Conservation (phyloP, 2,888 invertebrate genomes). For the Branchellion lobata region DNA sequence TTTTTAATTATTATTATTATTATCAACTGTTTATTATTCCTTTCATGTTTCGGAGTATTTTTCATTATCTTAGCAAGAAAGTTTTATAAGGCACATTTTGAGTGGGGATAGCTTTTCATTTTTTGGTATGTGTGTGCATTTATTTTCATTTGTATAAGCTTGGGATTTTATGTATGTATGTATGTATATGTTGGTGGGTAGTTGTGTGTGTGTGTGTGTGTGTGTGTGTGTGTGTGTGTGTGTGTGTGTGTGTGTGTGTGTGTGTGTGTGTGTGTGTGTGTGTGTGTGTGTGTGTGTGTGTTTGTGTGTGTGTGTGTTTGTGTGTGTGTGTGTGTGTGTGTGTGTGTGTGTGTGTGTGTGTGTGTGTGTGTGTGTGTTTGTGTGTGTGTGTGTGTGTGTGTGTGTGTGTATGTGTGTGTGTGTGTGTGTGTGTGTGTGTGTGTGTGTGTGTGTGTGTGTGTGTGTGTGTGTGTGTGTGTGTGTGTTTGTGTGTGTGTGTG, state of each 20-base stretch:
- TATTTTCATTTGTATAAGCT: too few species aligned
- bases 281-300: conserved; percentile 22
- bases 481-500: too few species aligned
- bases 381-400: conserved; percentile 23
- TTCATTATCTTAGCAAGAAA: too few species aligned
- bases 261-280: not conserved
- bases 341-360: conserved; percentile 23
- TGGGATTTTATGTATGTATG: not conserved
- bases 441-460: not conserved
- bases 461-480: not conserved
- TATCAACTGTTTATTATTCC: too few species aligned
- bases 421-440: not conserved
- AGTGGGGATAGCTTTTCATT: too few species aligned
- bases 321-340: conserved; percentile 23
- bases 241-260: conserved; percentile 27
- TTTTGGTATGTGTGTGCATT: too few species aligned
- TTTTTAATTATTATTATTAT: too few species aligned
- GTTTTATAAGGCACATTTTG: too few species aligned
- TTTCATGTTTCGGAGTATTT: too few species aligned
- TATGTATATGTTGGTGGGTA: not conserved
- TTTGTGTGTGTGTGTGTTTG: conserved; percentile 3
- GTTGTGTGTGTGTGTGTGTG: conserved; percentile 19
- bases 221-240: conserved; percentile 29
- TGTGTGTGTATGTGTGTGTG: not conserved
- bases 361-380: conserved; percentile 13